Evolutionary conservation across 2,797 vertebrate species (phyloP).

Genomic region (Pipistrellus pygmaeus): DNA sequence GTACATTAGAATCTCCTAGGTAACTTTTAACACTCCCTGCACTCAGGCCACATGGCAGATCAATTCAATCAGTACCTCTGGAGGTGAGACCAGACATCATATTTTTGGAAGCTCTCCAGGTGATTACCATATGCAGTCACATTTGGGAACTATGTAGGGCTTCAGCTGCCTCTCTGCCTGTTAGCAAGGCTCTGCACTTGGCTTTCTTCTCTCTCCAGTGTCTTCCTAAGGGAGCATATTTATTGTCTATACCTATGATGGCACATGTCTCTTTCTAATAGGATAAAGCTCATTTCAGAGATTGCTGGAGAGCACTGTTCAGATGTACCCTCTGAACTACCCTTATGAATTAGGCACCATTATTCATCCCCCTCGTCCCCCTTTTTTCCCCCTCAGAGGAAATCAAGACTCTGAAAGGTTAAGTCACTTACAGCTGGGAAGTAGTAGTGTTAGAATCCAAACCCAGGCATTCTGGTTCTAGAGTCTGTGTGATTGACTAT

Average conservation of each 20-base stretch:
- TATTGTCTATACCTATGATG: not conserved
- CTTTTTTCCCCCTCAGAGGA: not conserved
- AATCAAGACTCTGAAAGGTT: not conserved
- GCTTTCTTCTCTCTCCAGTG: not conserved
- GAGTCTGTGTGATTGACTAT: not conserved
- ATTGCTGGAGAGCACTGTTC: too few relatives aligned
- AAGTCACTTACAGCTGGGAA: not conserved
- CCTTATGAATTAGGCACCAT: not conserved
- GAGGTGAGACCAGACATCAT: not conserved
- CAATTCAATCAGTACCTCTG: slow-evolving; percentile 12
- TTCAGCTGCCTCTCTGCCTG: not conserved
- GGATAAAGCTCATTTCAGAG: too few relatives aligned
- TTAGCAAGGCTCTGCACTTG: not conserved
- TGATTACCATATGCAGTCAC: not conserved
- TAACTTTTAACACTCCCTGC: slow-evolving; percentile 53
- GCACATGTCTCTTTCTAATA: not conserved
- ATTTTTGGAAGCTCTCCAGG: slow-evolving; percentile 8
- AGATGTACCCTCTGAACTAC: not conserved
- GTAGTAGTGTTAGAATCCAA: not conserved
- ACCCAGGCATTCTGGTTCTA: not conserved
- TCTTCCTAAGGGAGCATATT: not conserved
- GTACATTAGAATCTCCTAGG: not conserved
- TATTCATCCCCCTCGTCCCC: not conserved
- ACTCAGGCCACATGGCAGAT: not conserved
- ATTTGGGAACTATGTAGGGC: not conserved